These are phyloP conservation scores for Poicephalus meyeri DNA, from an alignment of 2,113 vertebrate species.

Conservation along the genomic window DNA sequence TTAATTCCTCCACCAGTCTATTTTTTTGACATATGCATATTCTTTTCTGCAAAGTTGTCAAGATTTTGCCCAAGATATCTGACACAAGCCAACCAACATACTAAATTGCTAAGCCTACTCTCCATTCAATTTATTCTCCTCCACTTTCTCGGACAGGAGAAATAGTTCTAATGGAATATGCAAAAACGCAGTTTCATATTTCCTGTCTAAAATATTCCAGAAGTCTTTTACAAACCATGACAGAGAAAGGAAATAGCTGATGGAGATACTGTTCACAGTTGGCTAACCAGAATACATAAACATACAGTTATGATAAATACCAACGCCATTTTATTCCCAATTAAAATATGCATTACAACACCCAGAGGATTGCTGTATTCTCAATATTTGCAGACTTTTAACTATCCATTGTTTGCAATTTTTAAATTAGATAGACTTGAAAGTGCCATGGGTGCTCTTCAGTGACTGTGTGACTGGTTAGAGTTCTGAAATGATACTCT, in stretches of 20 bases:
- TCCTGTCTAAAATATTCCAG: constrained; percentile 60
- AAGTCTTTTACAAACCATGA: constrained; percentile 24
- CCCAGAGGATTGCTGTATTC: neutral
- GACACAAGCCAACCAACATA: neutral
- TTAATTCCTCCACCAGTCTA: neutral
- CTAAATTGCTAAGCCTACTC: neutral
- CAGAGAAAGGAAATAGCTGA: constrained; percentile 57
- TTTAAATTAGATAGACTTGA: neutral
- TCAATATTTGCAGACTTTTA: neutral
- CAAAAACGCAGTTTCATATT: constrained; percentile 33
- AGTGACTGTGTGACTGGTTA: neutral
- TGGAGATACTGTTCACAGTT: constrained; percentile 47
- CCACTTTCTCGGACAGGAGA: neutral
- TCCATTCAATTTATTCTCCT: neutral
- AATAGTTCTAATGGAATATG: constrained; percentile 39
- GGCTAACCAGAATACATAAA: constrained; percentile 35
- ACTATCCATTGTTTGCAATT: neutral
- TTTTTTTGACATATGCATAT: neutral
- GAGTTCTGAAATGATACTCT: fast-evolving
- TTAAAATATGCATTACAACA: constrained; percentile 36
- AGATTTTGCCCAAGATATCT: neutral
- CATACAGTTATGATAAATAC: constrained; percentile 38
- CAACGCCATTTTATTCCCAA: neutral
- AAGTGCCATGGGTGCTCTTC: neutral
- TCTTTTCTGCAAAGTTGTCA: neutral